Percentiles rank a stretch among this genome's conserved stretches.
Evolutionary conservation across 1,140 invertebrate species (phyloP).

Genomic region (Tachypleus tridentatus): DNA sequence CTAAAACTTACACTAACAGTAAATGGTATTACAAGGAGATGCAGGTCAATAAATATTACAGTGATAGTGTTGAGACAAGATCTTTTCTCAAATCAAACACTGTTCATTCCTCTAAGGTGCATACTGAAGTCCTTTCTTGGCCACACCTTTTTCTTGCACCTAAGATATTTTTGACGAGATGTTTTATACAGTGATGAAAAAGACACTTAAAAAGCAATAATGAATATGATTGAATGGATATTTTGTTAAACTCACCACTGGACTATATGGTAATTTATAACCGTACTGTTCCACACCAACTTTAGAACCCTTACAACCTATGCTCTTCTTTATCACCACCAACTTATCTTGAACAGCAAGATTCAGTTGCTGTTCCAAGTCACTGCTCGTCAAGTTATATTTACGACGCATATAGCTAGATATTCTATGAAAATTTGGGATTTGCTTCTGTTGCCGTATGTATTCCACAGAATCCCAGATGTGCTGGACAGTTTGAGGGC

Average conservation of each 20-base stretch:
- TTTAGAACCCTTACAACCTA: slow-evolving; percentile 43
- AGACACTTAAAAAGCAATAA: too few relatives aligned
- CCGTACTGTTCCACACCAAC: slow-evolving; percentile 44
- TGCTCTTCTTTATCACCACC: slow-evolving; percentile 37
- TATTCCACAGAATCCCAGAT: slow-evolving; percentile 42
- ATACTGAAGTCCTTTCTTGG: too few relatives aligned
- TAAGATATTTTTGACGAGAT: too few relatives aligned
- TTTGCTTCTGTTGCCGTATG: slow-evolving; percentile 42
- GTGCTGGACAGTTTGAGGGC: slow-evolving; percentile 34
- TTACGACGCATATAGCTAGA: slow-evolving; percentile 31
- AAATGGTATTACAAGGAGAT: too few relatives aligned
- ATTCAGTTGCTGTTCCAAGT: slow-evolving; percentile 39
- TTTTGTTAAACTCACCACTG: slow-evolving; percentile 34
- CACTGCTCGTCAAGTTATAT: slow-evolving; percentile 31
- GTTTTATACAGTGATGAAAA: too few relatives aligned
- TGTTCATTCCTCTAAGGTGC: too few relatives aligned
- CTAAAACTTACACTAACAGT: too few relatives aligned
- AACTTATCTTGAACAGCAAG: slow-evolving; percentile 42
- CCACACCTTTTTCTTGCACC: too few relatives aligned
- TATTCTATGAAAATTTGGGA: slow-evolving; percentile 41
- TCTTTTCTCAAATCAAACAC: too few relatives aligned
- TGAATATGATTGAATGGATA: too few relatives aligned
- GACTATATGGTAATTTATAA: slow-evolving; percentile 38
- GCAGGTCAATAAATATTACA: too few relatives aligned
- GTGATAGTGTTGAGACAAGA: too few relatives aligned